Evolutionary conservation across 64 coral and sea anemone species (phyloP).

Genomic region (Actinia tenebrosa): DNA sequence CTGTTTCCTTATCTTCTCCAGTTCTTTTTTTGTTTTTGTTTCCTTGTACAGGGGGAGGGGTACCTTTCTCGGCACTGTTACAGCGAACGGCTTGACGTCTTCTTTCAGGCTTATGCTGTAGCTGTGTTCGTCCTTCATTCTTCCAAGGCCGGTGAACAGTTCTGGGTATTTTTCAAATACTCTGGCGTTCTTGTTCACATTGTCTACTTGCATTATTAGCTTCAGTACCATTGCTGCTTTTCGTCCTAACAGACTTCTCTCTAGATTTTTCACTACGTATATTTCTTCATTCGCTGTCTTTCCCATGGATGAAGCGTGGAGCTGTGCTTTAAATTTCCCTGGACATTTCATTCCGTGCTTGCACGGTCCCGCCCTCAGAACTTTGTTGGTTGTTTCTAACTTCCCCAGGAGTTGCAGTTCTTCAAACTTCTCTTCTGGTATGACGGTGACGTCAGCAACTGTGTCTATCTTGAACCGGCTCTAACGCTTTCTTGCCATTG

Average conservation of each 20-base stretch:
- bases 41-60: constrained; percentile 39
- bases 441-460: constrained; percentile 19
- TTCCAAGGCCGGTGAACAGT: constrained; percentile 42
- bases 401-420: not conserved
- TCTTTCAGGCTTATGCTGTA: constrained; percentile 42
- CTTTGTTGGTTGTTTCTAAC: not conserved
- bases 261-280: no score
- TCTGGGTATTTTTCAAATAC: constrained; percentile 35
- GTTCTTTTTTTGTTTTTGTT: not conserved
- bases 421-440: not conserved
- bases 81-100: constrained; percentile 29
- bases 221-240: constrained; percentile 24
- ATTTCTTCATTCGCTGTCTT: constrained; percentile 22
- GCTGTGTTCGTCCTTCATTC: constrained; percentile 41
- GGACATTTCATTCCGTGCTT: no score
- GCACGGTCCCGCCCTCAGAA: constrained; percentile 35
- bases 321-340: constrained; percentile 30
- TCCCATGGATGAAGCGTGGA: not conserved
- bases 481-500: not conserved
- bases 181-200: not conserved
- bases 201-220: constrained; percentile 10
- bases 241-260: constrained; percentile 41
- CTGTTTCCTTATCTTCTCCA: constrained; percentile 1
- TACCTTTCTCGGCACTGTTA: constrained; percentile 58
- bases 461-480: constrained; percentile 34